phyloP scores from a whole-genome alignment of 1,140 invertebrate genomes.

The Steinernema khuongi region DNA sequence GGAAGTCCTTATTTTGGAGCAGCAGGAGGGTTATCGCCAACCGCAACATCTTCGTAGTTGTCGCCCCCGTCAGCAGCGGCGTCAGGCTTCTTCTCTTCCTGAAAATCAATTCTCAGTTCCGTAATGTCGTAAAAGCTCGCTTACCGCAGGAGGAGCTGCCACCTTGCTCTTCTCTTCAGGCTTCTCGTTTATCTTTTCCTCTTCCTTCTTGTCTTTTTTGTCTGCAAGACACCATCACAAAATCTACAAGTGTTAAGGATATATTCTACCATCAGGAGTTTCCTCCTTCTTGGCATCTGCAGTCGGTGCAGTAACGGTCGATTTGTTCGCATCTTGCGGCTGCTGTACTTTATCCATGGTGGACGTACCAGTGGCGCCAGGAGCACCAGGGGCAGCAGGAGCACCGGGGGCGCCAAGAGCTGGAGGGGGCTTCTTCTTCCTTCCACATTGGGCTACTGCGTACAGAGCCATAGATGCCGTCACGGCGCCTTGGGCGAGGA shows the following conservation, averaged over 20 bases:
- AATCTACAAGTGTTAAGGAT: not conserved
- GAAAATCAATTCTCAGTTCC: too few relatives aligned
- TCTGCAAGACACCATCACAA: not conserved
- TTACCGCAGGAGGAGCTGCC: not conserved
- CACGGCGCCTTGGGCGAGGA: not conserved
- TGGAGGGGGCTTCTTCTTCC: not conserved
- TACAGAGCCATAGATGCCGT: not conserved
- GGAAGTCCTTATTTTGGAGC: constrained; percentile 13
- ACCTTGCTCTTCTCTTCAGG: not conserved
- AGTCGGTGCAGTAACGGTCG: too few relatives aligned
- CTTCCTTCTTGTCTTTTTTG: not conserved
- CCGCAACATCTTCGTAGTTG: constrained; percentile 8
- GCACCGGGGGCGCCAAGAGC: not conserved
- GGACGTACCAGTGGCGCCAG: not conserved
- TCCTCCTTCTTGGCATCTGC: not conserved
- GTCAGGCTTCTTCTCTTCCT: not conserved
- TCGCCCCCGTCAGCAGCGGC: not conserved
- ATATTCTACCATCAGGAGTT: not conserved
- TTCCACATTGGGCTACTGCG: not conserved
- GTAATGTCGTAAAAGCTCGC: not conserved
- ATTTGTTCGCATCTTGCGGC: not conserved
- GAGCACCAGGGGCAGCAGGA: not conserved
- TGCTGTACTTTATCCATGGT: not conserved
- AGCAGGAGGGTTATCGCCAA: not conserved
- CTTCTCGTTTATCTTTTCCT: not conserved